phyloP scores from a whole-genome alignment of 2,888 invertebrate species.

The Choreutis nemorana region DNA sequence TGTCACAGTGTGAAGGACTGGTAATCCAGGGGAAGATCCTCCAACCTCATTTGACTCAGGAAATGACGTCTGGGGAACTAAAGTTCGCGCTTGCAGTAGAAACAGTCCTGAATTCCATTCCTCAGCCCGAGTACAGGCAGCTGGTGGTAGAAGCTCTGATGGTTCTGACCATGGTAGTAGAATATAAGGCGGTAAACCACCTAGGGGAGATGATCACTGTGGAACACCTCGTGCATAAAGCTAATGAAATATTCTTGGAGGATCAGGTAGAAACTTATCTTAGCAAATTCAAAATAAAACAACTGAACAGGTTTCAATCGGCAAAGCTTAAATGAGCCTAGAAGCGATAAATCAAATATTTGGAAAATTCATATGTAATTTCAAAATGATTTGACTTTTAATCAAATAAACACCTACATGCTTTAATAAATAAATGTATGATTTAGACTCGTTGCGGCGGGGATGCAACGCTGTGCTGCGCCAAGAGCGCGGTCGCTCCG shows the following conservation, averaged over 20 bases:
- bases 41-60: slow-evolving; percentile 93
- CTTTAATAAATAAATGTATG: too few species aligned
- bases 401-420: too few species aligned
- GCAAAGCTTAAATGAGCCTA: too few species aligned
- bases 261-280: slow-evolving; percentile 98
- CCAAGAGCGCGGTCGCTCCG: slow-evolving; percentile 68
- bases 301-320: too few species aligned
- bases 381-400: too few species aligned
- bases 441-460: slow-evolving; percentile 83
- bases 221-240: slow-evolving; percentile 91
- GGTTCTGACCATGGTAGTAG: slow-evolving; percentile 91
- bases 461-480: slow-evolving; percentile 94
- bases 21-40: slow-evolving; percentile 91
- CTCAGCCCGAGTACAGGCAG: slow-evolving; percentile 98
- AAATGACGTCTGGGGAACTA: slow-evolving; percentile 98
- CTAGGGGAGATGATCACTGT: slow-evolving; percentile 86
- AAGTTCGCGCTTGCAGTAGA: slow-evolving; percentile 99
- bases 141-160: slow-evolving; percentile 96
- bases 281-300: too few species aligned
- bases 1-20: slow-evolving; percentile 82
- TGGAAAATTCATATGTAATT: too few species aligned
- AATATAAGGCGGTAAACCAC: slow-evolving; percentile 80
- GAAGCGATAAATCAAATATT: too few species aligned
- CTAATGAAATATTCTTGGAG: slow-evolving; percentile 92
- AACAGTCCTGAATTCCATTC: slow-evolving; percentile 94